phyloP scores from a whole-genome alignment of 2,888 invertebrate genomes.

The Agelastica alni region DNA sequence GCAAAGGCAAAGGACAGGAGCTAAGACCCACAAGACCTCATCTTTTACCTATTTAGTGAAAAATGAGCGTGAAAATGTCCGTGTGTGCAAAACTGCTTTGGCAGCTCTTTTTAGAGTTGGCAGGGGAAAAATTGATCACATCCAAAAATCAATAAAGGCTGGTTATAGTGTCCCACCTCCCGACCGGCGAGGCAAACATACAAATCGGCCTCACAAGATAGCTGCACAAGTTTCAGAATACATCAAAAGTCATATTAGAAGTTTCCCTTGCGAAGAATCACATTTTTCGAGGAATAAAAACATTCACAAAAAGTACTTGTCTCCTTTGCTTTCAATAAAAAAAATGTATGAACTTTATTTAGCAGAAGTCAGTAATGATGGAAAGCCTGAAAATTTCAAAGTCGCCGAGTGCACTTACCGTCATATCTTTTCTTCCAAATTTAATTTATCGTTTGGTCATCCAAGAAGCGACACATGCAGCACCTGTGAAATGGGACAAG shows the following conservation, averaged over 20 bases:
- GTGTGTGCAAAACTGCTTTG: conserved; percentile 13
- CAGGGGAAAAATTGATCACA: conserved; percentile 17
- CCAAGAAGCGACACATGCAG: conserved; percentile 16
- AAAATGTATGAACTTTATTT: conserved; percentile 24
- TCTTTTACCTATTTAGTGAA: neutral
- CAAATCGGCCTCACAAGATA: conserved; percentile 17
- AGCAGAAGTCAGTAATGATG: conserved; percentile 7
- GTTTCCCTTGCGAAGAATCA: conserved; percentile 20
- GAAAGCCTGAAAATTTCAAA: conserved; percentile 8
- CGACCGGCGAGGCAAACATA: conserved; percentile 14
- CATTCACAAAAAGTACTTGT: conserved; percentile 22
- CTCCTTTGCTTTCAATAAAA: conserved; percentile 19
- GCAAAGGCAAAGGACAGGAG: too few relatives aligned
- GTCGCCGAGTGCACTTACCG: conserved; percentile 13
- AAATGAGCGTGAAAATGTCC: conserved; percentile 1
- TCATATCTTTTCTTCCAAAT: conserved; percentile 12
- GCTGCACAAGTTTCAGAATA: conserved; percentile 6
- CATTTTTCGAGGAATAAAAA: conserved; percentile 29
- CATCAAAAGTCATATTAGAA: conserved; percentile 12
- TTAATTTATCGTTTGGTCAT: conserved; percentile 12
- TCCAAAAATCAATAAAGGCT: conserved; percentile 13
- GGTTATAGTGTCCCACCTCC: conserved; percentile 11
- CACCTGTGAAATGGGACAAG: conserved; percentile 12
- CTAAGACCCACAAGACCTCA: conserved; percentile 6
- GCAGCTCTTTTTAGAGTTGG: conserved; percentile 12